phyloP scores from a whole-genome alignment of 2,113 vertebrate species.

The Oncorhynchus gorbuscha region DNA sequence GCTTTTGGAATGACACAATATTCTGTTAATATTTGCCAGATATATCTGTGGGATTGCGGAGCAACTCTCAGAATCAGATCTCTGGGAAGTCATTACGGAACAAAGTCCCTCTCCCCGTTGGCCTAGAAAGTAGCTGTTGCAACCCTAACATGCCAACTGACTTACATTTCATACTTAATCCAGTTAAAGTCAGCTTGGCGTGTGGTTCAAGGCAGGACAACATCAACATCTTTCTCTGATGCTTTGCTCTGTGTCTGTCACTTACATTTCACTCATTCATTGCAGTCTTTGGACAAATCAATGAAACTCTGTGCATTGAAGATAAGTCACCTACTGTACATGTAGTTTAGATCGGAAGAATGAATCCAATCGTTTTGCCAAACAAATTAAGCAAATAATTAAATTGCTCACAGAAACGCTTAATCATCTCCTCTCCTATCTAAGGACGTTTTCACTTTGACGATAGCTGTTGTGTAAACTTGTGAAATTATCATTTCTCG shows the following conservation, averaged over 20 bases:
- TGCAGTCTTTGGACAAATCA: neutral
- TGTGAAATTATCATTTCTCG: too few relatives aligned
- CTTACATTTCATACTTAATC: conserved; percentile 23
- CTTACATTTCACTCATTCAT: neutral
- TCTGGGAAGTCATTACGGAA: conserved; percentile 35
- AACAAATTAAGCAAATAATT: neutral
- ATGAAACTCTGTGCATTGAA: neutral
- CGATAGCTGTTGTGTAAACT: too few relatives aligned
- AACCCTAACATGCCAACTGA: conserved; percentile 7
- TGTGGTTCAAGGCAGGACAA: neutral
- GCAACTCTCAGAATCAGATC: conserved; percentile 51
- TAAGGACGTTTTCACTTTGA: neutral
- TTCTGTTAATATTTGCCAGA: conserved; percentile 63
- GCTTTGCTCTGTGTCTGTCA: neutral
- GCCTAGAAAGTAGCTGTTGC: conserved; percentile 13
- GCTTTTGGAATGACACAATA: conserved; percentile 53
- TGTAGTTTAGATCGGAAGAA: neutral
- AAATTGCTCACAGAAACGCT: neutral
- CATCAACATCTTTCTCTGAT: neutral
- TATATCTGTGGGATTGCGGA: conserved; percentile 55
- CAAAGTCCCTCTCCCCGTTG: conserved; percentile 37
- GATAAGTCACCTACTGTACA: neutral
- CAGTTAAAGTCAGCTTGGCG: neutral
- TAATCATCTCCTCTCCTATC: neutral
- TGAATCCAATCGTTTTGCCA: neutral